Evolutionary conservation across 2,113 vertebrate genomes (phyloP).

Genomic region (Aphyosemion australe): DNA sequence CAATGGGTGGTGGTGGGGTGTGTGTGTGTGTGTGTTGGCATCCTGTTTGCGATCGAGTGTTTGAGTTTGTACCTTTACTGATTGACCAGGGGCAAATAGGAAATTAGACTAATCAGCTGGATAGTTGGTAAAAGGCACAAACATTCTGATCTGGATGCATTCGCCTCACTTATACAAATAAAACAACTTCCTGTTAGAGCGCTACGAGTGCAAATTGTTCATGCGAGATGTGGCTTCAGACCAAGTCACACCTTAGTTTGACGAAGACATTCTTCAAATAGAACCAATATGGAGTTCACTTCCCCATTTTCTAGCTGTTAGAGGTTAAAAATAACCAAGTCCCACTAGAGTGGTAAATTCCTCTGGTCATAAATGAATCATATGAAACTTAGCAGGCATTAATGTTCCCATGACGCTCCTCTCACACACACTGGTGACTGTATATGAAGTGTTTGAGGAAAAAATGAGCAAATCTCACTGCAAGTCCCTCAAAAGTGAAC

Average conservation of each 20-base stretch:
- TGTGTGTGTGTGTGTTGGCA: constrained; percentile 20
- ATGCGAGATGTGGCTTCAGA: not conserved
- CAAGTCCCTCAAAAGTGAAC: too few species aligned
- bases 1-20: constrained; percentile 19
- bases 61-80: constrained; percentile 16
- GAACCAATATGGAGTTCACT: not conserved
- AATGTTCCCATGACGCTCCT: not conserved
- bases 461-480: too few species aligned
- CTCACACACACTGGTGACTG: not conserved
- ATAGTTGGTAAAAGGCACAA: constrained; percentile 21
- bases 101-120: constrained; percentile 58
- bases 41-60: constrained; percentile 27
- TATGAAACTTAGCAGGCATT: not conserved
- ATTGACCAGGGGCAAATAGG: constrained; percentile 26
- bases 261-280: constrained; percentile 10
- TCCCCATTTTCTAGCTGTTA: constrained; percentile 20
- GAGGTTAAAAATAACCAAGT: constrained; percentile 16
- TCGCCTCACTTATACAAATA: not conserved
- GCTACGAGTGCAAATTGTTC: constrained; percentile 3
- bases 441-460: too few species aligned
- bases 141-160: not conserved
- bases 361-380: not conserved
- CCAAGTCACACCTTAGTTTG: constrained; percentile 11
- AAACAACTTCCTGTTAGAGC: not conserved
- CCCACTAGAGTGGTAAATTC: not conserved